Conservation (phyloP, 2,888 invertebrate genomes). For the Drepana falcataria region DNA sequence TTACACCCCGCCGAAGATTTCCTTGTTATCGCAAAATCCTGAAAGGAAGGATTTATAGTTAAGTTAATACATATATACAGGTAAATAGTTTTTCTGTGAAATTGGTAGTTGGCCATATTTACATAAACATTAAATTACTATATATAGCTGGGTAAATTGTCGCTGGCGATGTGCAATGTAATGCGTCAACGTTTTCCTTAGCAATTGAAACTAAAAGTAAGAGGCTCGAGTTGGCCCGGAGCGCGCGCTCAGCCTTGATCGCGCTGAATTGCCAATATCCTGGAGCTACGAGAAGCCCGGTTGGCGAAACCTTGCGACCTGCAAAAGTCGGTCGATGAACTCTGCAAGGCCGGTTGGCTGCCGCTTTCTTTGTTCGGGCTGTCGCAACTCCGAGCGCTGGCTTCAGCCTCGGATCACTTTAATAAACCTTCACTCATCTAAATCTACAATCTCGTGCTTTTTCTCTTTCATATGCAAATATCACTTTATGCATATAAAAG, state of each 20-base stretch:
- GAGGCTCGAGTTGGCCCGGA: constrained; percentile 45
- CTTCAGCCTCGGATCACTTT: constrained; percentile 66
- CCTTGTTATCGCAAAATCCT: too few relatives aligned
- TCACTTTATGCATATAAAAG: background rate
- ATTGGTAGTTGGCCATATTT: too few relatives aligned
- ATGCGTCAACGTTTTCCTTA: constrained; percentile 41
- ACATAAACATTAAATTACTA: background rate
- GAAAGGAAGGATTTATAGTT: too few relatives aligned
- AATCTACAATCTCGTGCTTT: constrained; percentile 37
- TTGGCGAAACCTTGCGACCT: constrained; percentile 78
- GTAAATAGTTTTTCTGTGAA: too few relatives aligned
- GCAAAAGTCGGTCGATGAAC: constrained; percentile 77
- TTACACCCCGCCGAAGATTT: too few relatives aligned
- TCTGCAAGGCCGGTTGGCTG: constrained; percentile 68
- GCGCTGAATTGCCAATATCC: constrained; percentile 76
- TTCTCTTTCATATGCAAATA: constrained; percentile 12
- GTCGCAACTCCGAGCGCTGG: constrained; percentile 60
- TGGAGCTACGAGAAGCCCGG: constrained; percentile 74
- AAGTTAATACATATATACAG: too few relatives aligned
- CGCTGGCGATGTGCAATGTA: constrained; percentile 20
- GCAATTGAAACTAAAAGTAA: constrained; percentile 60
- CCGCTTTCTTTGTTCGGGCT: constrained; percentile 76
- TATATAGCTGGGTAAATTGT: background rate
- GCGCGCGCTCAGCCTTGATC: constrained; percentile 68
- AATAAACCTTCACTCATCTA: constrained; percentile 70